A percentile compares a stretch with the other conserved stretches of the same genome.
Evolutionary conservation across 2,797 vertebrate genomes (phyloP).

Genomic region (Melanotaenia trifasciata): DNA sequence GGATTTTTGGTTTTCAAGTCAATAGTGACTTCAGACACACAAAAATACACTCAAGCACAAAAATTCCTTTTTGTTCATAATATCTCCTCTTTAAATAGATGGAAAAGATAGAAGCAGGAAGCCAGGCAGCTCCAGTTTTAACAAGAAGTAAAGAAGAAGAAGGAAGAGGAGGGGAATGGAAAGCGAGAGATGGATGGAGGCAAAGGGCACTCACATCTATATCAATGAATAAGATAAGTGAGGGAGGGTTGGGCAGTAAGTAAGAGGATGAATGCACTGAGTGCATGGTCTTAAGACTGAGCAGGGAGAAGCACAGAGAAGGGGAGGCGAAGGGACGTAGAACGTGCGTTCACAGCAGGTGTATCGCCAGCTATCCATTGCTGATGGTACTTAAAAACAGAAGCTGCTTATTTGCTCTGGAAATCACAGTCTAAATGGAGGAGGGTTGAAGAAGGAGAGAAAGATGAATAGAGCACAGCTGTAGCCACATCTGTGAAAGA

Average conservation of each 20-base stretch:
- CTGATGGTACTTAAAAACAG: constrained; percentile 31
- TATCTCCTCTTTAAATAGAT: constrained; percentile 21
- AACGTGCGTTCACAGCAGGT: constrained; percentile 47
- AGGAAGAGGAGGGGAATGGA: constrained; percentile 16
- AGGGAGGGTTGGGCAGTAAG: constrained; percentile 45
- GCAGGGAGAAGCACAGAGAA: constrained; percentile 15
- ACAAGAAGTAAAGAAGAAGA: constrained; percentile 40
- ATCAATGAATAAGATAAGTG: constrained; percentile 66
- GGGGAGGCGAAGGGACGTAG: constrained; percentile 22
- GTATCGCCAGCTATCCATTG: constrained; percentile 39
- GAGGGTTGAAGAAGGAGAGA: constrained; percentile 41
- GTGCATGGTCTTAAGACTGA: constrained; percentile 21
- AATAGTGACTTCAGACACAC: background rate
- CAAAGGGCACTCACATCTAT: constrained; percentile 65
- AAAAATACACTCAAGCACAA: background rate
- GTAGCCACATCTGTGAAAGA: constrained; percentile 65
- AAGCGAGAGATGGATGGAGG: constrained; percentile 54
- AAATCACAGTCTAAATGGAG: constrained; percentile 43
- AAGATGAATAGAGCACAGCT: constrained; percentile 66
- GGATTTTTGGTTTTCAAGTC: background rate
- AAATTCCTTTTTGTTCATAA: background rate
- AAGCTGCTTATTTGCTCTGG: constrained; percentile 49
- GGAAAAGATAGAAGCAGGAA: constrained; percentile 34
- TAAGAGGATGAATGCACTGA: constrained; percentile 52
- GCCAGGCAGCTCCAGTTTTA: constrained; percentile 26